Evolutionary conservation across 2,113 vertebrate genomes (phyloP).

Genomic region (Mystacornis crossleyi): DNA sequence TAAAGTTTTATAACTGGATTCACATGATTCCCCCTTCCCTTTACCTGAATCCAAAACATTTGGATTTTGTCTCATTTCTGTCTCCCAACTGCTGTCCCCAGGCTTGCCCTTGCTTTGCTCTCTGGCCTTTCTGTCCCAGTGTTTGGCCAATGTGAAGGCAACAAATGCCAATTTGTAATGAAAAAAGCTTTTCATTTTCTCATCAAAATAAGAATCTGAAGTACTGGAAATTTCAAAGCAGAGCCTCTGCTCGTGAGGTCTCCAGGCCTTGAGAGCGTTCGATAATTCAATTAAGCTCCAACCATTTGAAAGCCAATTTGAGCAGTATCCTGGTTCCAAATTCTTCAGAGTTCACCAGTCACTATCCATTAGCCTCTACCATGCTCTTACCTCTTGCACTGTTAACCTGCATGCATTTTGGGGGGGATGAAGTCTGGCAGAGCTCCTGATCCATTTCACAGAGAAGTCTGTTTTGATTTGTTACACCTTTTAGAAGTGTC

Average conservation of each 20-base stretch:
- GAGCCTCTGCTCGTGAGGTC: neutral
- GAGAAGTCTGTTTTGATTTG: constrained; percentile 58
- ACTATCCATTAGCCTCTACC: neutral
- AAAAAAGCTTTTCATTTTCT: constrained; percentile 11
- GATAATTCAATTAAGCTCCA: constrained; percentile 4
- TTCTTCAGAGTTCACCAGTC: constrained; percentile 19
- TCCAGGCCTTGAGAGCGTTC: neutral
- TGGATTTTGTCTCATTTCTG: neutral
- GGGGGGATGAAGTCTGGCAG: neutral
- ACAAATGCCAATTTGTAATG: neutral
- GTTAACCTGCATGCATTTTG: neutral
- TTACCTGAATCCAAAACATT: neutral
- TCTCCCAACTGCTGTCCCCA: neutral
- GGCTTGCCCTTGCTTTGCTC: neutral
- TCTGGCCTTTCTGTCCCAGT: neutral
- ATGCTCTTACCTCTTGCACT: neutral
- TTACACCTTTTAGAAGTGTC: constrained; percentile 48
- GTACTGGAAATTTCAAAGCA: neutral
- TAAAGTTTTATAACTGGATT: neutral
- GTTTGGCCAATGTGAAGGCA: neutral
- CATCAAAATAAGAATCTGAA: neutral
- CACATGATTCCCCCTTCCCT: neutral
- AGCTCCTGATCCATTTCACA: neutral
- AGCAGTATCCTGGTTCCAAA: neutral
- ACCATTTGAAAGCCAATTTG: constrained; percentile 14